Evolutionary conservation across 2,888 invertebrate genomes (phyloP).

Genomic region (Sceliomorpha sp.): DNA sequence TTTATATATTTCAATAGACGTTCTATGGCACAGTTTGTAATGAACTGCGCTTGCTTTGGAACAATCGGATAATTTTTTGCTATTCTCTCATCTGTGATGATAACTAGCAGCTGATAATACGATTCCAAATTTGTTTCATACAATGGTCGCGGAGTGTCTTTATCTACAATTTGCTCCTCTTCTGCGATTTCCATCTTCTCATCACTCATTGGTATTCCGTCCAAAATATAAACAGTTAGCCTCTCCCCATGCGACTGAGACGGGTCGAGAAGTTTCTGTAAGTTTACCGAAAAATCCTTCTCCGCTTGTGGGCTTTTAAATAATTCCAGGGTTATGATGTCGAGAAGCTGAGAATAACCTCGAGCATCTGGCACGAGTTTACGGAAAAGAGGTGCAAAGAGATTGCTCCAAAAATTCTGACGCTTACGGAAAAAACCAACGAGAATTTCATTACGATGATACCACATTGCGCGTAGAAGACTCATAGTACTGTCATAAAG

Average conservation of each 20-base stretch:
- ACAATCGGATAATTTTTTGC: conserved; percentile 63
- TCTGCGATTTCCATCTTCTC: conserved; percentile 7
- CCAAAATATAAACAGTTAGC: conserved; percentile 66
- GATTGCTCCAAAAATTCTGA: conserved; percentile 76
- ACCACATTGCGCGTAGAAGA: conserved; percentile 78
- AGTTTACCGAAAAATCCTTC: conserved; percentile 69
- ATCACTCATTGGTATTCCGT: conserved; percentile 28
- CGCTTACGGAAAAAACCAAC: conserved; percentile 77
- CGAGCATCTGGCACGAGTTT: conserved; percentile 66
- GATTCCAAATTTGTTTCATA: conserved; percentile 76
- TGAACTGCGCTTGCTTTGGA: conserved; percentile 65
- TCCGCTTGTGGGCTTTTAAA: conserved; percentile 73
- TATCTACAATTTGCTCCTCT: conserved; percentile 39
- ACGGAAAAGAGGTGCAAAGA: conserved; percentile 75
- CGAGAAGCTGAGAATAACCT: conserved; percentile 76
- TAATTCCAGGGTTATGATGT: conserved; percentile 76
- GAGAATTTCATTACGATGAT: conserved; percentile 77
- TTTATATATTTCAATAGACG: conserved; percentile 68
- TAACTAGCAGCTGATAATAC: conserved; percentile 77
- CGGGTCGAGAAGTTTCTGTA: conserved; percentile 73
- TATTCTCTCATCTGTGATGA: conserved; percentile 73
- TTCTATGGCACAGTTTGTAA: conserved; percentile 69
- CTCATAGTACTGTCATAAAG: conserved; percentile 78
- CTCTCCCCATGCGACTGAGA: conserved; percentile 61
- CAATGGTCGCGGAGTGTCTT: conserved; percentile 60